phyloP scores from a whole-genome alignment of 2,113 vertebrate species.

The Trochalopteron elliotii region DNA sequence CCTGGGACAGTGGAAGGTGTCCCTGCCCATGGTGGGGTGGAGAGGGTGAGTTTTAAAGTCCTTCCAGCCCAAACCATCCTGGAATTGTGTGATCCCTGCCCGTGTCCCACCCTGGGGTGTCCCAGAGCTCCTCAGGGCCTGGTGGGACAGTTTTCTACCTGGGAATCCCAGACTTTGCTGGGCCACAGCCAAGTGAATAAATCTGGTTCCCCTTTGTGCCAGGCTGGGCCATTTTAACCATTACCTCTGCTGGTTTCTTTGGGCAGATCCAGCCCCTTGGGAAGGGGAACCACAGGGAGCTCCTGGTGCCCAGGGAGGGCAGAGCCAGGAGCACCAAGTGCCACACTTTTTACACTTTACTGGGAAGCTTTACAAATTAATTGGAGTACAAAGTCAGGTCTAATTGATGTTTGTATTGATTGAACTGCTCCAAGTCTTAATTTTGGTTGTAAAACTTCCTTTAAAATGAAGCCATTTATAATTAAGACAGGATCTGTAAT shows the following conservation, averaged over 20 bases:
- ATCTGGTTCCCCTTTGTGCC: not conserved
- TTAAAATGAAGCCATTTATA: conserved; percentile 67
- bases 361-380: conserved; percentile 56
- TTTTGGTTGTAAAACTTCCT: conserved; percentile 56
- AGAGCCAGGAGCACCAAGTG: conserved; percentile 21
- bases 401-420: conserved; percentile 71
- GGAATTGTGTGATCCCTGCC: not conserved
- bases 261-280: not conserved
- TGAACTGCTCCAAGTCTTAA: conserved; percentile 63
- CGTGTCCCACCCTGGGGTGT: accelerated
- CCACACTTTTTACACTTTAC: not conserved
- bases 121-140: not conserved
- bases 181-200: not conserved
- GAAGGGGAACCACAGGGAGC: not conserved
- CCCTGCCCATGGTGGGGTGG: not conserved
- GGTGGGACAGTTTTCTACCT: not conserved
- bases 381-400: conserved; percentile 50
- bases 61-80: not conserved
- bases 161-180: not conserved
- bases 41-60: accelerated
- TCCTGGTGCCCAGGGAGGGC: not conserved
- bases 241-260: not conserved
- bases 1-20: not conserved
- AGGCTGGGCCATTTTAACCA: not conserved
- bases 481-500: conserved; percentile 68